Percentiles rank a stretch among this genome's conserved stretches.
Conservation (phyloP, 2,888 invertebrate species). For the Cataglyphis livida region DNA sequence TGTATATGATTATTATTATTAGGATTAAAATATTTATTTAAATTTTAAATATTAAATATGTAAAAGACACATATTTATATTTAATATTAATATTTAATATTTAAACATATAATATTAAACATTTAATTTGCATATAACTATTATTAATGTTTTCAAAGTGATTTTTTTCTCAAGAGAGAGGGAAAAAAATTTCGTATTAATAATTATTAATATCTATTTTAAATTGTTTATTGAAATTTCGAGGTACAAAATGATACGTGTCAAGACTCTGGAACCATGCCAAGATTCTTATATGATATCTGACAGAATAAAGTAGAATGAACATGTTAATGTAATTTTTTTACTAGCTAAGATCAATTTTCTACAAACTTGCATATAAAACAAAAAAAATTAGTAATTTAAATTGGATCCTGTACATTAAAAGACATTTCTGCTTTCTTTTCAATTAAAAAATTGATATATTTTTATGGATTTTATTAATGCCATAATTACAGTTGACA, state of each 20-base stretch:
- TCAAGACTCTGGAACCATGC: not conserved
- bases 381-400: not conserved
- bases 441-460: not conserved
- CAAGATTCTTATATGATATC: not conserved
- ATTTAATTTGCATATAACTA: not conserved
- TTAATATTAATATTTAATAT: no score
- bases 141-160: not conserved
- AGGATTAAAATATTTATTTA: not conserved
- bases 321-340: not conserved
- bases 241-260: not conserved
- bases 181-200: not conserved
- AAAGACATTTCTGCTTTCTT: not conserved
- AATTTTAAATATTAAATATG: not conserved
- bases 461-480: not conserved
- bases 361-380: not conserved
- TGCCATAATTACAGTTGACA: not conserved
- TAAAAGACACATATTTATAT: no score
- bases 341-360: not conserved
- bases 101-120: no score
- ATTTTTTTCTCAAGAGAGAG: constrained; percentile 13
- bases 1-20: not conserved
- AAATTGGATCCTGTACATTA: not conserved
- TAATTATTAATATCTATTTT: constrained; percentile 9
- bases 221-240: not conserved
- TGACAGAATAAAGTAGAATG: not conserved